These are phyloP conservation scores for Cossypha niveicapilla DNA, from an alignment of 2,797 vertebrate genomes.

Conservation along the genomic window DNA sequence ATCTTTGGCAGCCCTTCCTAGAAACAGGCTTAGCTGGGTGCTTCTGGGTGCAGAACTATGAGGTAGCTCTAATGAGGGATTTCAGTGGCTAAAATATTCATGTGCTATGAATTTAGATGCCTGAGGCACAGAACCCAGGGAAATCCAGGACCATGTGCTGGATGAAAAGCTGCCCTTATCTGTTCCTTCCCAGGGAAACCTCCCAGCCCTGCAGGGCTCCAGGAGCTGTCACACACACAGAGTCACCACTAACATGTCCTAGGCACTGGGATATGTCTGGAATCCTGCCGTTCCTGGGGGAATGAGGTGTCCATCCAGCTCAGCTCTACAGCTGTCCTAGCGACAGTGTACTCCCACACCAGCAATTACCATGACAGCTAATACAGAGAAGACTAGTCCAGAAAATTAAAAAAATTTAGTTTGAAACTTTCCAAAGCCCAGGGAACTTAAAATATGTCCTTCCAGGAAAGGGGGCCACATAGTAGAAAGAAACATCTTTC, in stretches of 20 bases:
- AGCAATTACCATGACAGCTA: background rate
- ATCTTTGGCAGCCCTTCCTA: background rate
- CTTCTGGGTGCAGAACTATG: background rate
- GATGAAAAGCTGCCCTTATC: background rate
- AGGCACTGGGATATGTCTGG: fast-evolving
- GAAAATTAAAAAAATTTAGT: background rate
- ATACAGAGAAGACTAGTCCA: background rate
- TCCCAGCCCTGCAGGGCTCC: background rate
- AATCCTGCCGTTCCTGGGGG: background rate
- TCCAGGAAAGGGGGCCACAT: background rate
- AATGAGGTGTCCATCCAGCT: background rate
- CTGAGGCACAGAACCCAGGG: background rate
- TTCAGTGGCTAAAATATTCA: background rate
- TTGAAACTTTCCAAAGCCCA: background rate
- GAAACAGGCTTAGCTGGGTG: background rate
- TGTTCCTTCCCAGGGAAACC: background rate
- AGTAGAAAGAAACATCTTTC: background rate
- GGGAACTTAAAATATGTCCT: background rate
- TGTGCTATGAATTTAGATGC: background rate
- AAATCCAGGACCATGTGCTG: background rate
- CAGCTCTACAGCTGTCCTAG: background rate
- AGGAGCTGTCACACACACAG: background rate
- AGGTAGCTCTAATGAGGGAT: background rate
- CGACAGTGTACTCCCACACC: background rate
- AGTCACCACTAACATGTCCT: background rate